These are phyloP conservation scores for Nixonia krombeini DNA, from an alignment of 1,140 invertebrate genomes.

Conservation along the genomic window DNA sequence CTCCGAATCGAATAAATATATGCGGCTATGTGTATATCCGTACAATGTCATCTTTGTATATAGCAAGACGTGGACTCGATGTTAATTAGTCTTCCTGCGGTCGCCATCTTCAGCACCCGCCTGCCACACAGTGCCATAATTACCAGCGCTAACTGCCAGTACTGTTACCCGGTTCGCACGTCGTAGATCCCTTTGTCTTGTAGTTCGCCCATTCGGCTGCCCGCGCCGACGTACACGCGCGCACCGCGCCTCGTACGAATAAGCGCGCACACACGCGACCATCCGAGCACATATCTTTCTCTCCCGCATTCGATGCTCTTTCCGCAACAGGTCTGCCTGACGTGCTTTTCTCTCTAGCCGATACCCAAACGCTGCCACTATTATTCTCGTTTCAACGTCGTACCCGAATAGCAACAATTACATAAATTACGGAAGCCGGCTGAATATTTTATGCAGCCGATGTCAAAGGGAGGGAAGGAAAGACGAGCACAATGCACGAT, in stretches of 20 bases:
- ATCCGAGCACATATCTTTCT: constrained; percentile 30
- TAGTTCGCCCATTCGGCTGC: constrained; percentile 43
- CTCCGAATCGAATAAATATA: too few relatives aligned
- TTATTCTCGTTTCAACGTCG: constrained; percentile 1
- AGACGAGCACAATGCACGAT: not conserved
- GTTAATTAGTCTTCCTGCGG: constrained; percentile 46
- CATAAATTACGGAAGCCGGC: not conserved
- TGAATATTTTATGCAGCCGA: not conserved
- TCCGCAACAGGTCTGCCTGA: constrained; percentile 52
- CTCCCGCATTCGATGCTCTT: constrained; percentile 51
- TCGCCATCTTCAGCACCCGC: constrained; percentile 48
- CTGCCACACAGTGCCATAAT: constrained; percentile 52
- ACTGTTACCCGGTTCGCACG: constrained; percentile 56
- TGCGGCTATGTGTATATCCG: constrained; percentile 20
- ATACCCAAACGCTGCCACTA: constrained; percentile 31
- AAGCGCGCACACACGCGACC: not conserved
- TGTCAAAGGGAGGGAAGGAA: not conserved
- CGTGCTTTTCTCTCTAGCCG: constrained; percentile 44
- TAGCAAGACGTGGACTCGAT: too few relatives aligned
- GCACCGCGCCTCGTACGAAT: constrained; percentile 17
- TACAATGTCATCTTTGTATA: constrained; percentile 31
- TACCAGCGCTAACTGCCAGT: constrained; percentile 60
- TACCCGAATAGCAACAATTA: constrained; percentile 1
- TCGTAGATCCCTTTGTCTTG: constrained; percentile 56
- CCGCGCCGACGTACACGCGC: constrained; percentile 31